Percentiles rank a stretch among this genome's conserved stretches.
Conservation (phyloP, 2,888 invertebrate genomes). For the Anoplius nigerrimus region DNA sequence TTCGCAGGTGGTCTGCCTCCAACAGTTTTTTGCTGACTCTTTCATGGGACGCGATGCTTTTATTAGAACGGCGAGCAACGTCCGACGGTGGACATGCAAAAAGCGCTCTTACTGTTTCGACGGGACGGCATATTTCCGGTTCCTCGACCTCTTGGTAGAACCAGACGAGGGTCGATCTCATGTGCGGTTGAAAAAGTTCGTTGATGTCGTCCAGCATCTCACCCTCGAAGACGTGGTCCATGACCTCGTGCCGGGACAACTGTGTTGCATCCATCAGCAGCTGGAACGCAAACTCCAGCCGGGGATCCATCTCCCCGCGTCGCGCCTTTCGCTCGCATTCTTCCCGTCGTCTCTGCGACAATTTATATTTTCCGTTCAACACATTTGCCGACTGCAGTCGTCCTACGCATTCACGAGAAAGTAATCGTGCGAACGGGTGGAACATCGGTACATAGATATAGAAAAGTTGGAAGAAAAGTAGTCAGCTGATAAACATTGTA, state of each 20-base stretch:
- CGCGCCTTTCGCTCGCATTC: conserved; percentile 95
- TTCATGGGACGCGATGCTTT: not conserved
- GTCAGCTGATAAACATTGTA: too few relatives aligned
- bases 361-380: not conserved
- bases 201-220: conserved; percentile 94
- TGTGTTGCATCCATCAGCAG: conserved; percentile 90
- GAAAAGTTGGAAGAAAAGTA: too few relatives aligned
- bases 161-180: conserved; percentile 90
- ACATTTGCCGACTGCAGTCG: too few relatives aligned
- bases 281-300: conserved; percentile 93
- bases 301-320: conserved; percentile 93
- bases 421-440: too few relatives aligned
- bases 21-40: conserved; percentile 58
- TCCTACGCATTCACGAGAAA: too few relatives aligned
- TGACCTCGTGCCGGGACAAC: conserved; percentile 87
- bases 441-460: too few relatives aligned
- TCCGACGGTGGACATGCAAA: not conserved
- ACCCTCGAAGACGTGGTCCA: conserved; percentile 93
- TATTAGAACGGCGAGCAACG: not conserved
- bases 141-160: conserved; percentile 92
- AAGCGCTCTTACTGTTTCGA: conserved; percentile 66
- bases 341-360: conserved; percentile 83
- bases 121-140: conserved; percentile 75
- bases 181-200: conserved; percentile 89
- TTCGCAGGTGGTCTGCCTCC: conserved; percentile 58